phyloP scores from a whole-genome alignment of 2,888 invertebrate genomes.

The Cantharis rustica region DNA sequence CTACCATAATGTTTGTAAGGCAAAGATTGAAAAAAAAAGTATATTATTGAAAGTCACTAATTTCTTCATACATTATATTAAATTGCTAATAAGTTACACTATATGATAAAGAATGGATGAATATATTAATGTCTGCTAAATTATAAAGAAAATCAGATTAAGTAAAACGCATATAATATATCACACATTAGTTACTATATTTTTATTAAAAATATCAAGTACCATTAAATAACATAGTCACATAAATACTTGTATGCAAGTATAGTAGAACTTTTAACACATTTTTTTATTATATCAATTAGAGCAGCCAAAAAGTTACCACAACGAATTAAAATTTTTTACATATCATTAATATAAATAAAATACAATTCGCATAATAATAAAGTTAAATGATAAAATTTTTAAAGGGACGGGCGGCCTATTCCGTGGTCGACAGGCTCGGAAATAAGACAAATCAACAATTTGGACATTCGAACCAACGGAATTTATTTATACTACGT shows the following conservation, averaged over 20 bases:
- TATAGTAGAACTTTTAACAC: constrained; percentile 38
- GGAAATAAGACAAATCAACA: constrained; percentile 52
- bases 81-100: neutral
- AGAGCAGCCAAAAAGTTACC: constrained; percentile 14
- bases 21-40: neutral
- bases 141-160: neutral
- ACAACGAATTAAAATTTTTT: neutral
- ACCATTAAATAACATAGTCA: constrained; percentile 53
- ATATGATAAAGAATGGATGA: neutral
- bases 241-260: constrained; percentile 37
- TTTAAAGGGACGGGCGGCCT: constrained; percentile 52
- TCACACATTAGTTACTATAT: constrained; percentile 9
- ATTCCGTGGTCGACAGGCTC: constrained; percentile 58
- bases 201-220: constrained; percentile 55
- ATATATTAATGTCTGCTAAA: neutral
- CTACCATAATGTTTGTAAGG: neutral
- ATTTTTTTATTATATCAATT: constrained; percentile 26
- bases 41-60: neutral
- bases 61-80: neutral
- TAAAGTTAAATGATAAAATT: neutral
- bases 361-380: neutral
- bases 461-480: constrained; percentile 54
- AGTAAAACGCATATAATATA: constrained; percentile 1
- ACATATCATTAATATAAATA: neutral
- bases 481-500: constrained; percentile 38